phyloP scores from a whole-genome alignment of 1,140 invertebrate species.

The Nephotettix cincticeps region DNA sequence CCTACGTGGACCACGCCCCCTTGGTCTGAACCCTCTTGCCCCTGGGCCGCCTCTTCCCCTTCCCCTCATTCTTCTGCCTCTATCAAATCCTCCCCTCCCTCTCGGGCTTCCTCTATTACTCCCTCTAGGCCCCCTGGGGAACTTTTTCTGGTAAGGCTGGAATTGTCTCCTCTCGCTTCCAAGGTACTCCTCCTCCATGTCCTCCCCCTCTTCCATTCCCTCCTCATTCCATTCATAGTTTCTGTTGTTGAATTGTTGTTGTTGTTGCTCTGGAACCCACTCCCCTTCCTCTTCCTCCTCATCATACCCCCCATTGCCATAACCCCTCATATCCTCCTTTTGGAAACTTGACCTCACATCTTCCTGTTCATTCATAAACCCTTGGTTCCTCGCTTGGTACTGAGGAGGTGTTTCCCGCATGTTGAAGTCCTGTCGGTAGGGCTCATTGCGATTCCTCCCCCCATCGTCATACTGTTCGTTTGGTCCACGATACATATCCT shows the following conservation, averaged over 20 bases:
- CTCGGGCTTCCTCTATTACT: neutral
- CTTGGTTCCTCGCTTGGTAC: neutral
- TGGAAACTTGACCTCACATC: constrained; percentile 7
- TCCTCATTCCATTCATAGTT: constrained; percentile 24
- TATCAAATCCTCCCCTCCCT: constrained; percentile 13
- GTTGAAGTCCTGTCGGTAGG: neutral
- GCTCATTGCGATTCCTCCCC: neutral
- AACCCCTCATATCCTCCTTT: constrained; percentile 2
- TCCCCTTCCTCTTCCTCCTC: constrained; percentile 29
- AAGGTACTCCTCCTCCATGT: neutral
- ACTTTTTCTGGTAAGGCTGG: neutral
- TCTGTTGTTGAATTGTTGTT: constrained; percentile 5
- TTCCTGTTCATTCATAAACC: neutral
- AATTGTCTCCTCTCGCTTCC: constrained; percentile 5
- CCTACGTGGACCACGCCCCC: neutral
- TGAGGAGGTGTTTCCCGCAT: neutral
- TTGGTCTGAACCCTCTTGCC: constrained; percentile 2
- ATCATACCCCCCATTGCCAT: constrained; percentile 17
- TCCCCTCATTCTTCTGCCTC: constrained; percentile 10
- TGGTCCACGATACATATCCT: neutral
- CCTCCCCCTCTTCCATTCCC: constrained; percentile 19
- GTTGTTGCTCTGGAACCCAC: constrained; percentile 6
- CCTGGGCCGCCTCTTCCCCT: constrained; percentile 10
- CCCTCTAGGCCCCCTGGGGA: neutral
- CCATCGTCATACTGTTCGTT: too few relatives aligned